Conservation (phyloP, 2,113 vertebrate species). For the Sinocyclocheilus anshuiensis region DNA sequence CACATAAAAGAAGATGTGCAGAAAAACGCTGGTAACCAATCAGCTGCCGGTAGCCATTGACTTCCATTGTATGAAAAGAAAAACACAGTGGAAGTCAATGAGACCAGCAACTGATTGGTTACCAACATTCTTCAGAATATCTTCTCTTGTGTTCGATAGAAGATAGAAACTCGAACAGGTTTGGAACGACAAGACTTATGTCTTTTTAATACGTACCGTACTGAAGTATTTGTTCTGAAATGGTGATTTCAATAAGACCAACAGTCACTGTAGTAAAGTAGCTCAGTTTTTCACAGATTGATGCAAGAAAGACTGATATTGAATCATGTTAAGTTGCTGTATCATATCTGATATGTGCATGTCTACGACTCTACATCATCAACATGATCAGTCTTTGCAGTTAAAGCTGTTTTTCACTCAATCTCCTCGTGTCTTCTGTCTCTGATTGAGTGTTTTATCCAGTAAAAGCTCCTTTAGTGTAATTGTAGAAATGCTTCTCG, state of each 20-base stretch:
- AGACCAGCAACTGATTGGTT: neutral
- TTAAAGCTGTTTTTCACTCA: too few species aligned
- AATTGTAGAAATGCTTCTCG: too few species aligned
- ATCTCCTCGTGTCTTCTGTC: too few species aligned
- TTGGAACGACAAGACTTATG: neutral
- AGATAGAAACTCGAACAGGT: neutral
- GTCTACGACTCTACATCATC: too few species aligned
- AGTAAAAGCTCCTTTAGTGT: too few species aligned
- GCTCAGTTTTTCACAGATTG: neutral
- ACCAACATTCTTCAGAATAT: neutral
- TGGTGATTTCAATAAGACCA: neutral
- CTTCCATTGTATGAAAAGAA: neutral
- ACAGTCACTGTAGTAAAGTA: neutral
- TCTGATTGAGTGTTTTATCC: too few species aligned
- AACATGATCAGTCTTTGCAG: too few species aligned
- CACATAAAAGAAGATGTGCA: neutral
- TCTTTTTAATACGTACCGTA: neutral
- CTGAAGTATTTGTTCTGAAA: neutral
- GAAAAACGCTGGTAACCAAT: neutral
- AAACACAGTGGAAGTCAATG: neutral
- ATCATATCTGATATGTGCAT: neutral
- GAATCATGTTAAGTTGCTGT: neutral
- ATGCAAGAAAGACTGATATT: neutral
- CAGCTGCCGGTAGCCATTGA: too few species aligned
- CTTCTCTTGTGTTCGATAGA: neutral